Percentiles rank a stretch among this genome's conserved stretches.
phyloP scores from a whole-genome alignment of 2,797 vertebrate species.

The Lates japonicus region DNA sequence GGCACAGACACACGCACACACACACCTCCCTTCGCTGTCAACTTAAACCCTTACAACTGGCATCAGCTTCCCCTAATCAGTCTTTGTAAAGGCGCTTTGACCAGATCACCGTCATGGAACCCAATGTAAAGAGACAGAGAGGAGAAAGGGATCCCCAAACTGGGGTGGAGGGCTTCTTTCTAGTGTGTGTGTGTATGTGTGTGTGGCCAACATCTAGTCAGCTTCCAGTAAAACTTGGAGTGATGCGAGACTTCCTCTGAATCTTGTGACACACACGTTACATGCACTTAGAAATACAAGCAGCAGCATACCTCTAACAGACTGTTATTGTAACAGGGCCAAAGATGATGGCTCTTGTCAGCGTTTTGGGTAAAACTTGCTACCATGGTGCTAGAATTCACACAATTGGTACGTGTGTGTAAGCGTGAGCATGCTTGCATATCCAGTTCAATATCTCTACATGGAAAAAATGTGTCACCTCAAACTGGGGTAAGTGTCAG shows the following conservation, averaged over 20 bases:
- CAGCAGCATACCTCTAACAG: conserved; percentile 47
- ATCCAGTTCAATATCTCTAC: conserved; percentile 48
- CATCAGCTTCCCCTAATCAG: conserved; percentile 51
- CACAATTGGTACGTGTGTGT: conserved; percentile 70
- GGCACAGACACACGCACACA: conserved; percentile 7
- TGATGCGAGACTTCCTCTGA: conserved; percentile 61
- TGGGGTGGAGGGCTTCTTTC: conserved; percentile 48
- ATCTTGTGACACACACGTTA: conserved; percentile 32
- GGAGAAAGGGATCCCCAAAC: conserved; percentile 77
- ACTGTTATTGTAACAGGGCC: conserved; percentile 56
- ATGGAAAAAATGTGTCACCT: conserved; percentile 45
- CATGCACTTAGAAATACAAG: conserved; percentile 33
- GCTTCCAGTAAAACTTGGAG: conserved; percentile 60
- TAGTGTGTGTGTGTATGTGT: conserved; percentile 21
- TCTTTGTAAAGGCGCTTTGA: conserved; percentile 77
- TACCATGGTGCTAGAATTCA: conserved; percentile 78
- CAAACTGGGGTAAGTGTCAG: conserved; percentile 40
- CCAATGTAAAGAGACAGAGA: conserved; percentile 82
- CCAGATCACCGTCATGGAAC: conserved; percentile 82
- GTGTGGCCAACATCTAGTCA: conserved; percentile 46
- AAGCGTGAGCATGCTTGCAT: conserved; percentile 37
- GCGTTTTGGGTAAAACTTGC: conserved; percentile 67
- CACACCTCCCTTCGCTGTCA: conserved; percentile 53
- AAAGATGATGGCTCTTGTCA: conserved; percentile 62
- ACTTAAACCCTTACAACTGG: conserved; percentile 61